Percentiles rank a stretch among this genome's conserved stretches.
Evolutionary conservation across 2,113 vertebrate species (phyloP).

Genomic region (Typhlomys cinereus): DNA sequence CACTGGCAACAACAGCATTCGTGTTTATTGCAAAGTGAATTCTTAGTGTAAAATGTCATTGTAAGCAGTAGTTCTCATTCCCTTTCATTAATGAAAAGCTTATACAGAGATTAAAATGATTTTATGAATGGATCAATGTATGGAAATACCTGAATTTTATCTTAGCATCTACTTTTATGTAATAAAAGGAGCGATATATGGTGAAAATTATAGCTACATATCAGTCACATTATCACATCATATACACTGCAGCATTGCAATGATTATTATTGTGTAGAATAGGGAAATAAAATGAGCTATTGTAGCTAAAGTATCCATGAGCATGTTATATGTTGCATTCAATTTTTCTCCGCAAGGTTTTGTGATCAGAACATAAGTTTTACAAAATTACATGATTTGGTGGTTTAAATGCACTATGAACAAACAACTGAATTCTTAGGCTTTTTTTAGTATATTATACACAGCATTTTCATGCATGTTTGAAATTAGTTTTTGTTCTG

Average conservation of each 20-base stretch:
- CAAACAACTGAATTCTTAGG: neutral
- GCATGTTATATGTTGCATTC: neutral
- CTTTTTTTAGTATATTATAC: neutral
- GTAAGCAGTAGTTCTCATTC: neutral
- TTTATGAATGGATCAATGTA: neutral
- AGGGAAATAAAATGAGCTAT: neutral
- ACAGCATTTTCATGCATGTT: neutral
- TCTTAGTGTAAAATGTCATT: neutral
- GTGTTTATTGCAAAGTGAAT: constrained; percentile 32
- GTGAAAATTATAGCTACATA: neutral
- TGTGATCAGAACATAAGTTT: neutral
- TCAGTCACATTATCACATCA: neutral
- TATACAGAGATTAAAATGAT: neutral
- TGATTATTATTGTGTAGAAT: neutral
- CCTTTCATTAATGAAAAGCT: neutral
- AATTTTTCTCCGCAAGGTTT: neutral
- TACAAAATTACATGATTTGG: constrained; percentile 3
- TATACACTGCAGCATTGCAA: neutral
- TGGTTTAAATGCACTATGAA: neutral
- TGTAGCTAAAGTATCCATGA: neutral
- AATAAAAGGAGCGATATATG: neutral
- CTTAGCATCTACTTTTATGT: neutral
- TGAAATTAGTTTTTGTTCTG: neutral
- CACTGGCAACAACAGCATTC: constrained; percentile 35
- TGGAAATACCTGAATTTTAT: constrained; percentile 18